phyloP scores from a whole-genome alignment of 2,113 vertebrate species.

The Emydocephalus ijimae region DNA sequence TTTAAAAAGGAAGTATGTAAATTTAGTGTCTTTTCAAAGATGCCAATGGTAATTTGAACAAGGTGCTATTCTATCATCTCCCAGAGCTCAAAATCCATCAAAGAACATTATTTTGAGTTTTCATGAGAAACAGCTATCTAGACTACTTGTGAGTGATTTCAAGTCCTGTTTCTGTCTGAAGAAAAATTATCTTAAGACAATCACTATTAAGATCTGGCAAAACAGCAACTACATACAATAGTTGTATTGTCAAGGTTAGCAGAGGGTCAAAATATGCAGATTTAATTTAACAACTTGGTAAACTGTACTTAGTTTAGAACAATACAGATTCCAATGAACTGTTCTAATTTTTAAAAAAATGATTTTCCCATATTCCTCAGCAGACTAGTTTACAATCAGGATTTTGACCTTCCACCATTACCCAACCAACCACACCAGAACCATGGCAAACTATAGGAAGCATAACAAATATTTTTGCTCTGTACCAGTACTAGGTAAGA shows the following conservation, averaged over 20 bases:
- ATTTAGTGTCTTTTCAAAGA: neutral
- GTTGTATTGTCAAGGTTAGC: neutral
- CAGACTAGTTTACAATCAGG: neutral
- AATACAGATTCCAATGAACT: neutral
- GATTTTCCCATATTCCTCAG: neutral
- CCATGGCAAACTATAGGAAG: neutral
- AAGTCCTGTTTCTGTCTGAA: neutral
- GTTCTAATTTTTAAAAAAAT: neutral
- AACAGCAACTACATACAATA: neutral
- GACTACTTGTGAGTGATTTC: neutral
- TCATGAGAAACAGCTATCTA: neutral
- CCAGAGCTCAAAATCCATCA: neutral
- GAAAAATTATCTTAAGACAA: neutral
- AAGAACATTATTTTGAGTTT: neutral
- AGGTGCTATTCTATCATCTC: no score
- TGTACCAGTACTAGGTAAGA: neutral
- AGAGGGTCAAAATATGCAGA: neutral
- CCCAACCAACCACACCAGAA: neutral
- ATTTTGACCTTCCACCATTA: neutral
- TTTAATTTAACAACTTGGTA: neutral
- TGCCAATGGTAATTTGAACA: no score
- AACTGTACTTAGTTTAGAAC: neutral
- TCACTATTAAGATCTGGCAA: neutral
- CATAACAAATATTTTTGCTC: neutral
- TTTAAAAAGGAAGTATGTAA: neutral